Evolutionary conservation across 2,113 vertebrate species (phyloP).

Genomic region (Cathartes aura): DNA sequence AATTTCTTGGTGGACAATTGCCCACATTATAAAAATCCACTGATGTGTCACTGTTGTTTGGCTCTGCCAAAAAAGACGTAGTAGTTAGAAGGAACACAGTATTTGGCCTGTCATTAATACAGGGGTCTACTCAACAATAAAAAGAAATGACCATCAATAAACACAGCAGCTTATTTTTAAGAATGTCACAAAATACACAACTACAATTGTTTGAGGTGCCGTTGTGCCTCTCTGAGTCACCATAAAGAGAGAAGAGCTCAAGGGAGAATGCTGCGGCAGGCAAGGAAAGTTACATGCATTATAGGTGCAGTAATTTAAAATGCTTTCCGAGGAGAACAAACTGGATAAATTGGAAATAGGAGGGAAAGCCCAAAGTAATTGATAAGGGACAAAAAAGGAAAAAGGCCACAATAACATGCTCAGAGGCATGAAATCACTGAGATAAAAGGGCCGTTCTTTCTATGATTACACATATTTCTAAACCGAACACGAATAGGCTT

Average conservation of each 20-base stretch:
- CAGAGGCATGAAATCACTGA: not conserved
- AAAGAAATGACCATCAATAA: not conserved
- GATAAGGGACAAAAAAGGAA: not conserved
- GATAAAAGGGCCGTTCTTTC: not conserved
- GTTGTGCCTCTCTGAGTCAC: not conserved
- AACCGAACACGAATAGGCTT: not conserved
- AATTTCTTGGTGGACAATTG: constrained; percentile 18
- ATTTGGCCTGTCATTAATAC: not conserved
- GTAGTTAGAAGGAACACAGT: not conserved
- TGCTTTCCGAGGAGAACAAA: not conserved
- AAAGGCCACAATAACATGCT: not conserved
- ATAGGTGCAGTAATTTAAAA: not conserved
- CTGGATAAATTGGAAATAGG: not conserved
- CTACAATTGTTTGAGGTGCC: not conserved
- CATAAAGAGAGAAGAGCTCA: not conserved
- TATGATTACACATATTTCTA: not conserved
- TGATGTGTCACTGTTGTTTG: not conserved
- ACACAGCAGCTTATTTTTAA: not conserved
- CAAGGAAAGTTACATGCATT: not conserved
- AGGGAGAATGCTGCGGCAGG: not conserved
- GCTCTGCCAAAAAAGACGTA: not conserved
- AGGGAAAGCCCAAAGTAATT: not conserved
- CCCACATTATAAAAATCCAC: constrained; percentile 20
- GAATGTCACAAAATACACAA: not conserved
- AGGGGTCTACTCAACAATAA: not conserved